Evolutionary conservation across 2,113 vertebrate species (phyloP).

Genomic region (Conger conger): DNA sequence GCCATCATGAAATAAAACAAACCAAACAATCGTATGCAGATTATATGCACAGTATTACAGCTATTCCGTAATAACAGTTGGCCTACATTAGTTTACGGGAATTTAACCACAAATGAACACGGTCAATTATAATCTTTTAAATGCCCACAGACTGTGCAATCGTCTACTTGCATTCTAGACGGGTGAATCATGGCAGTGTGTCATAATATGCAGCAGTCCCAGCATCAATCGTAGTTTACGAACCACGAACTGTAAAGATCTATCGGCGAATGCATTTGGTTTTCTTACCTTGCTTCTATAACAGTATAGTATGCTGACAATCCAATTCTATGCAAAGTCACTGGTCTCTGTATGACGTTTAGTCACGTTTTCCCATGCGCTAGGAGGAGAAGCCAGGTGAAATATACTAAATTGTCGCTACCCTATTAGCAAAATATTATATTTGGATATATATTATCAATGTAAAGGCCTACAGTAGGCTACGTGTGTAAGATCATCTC

Average conservation of each 20-base stretch:
- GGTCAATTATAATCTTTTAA: neutral
- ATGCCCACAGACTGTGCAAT: neutral
- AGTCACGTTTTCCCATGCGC: neutral
- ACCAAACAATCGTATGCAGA: neutral
- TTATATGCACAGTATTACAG: neutral
- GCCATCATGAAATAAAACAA: neutral
- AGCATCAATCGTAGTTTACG: neutral
- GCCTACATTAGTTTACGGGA: neutral
- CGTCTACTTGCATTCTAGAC: neutral
- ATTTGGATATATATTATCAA: neutral
- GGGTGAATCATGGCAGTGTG: neutral
- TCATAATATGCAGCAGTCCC: neutral
- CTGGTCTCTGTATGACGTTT: too few species aligned
- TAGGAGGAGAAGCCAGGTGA: neutral
- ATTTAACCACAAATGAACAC: neutral
- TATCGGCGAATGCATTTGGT: neutral
- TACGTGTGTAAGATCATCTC: neutral
- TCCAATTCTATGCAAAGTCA: neutral
- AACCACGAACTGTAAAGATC: neutral
- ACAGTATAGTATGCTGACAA: neutral
- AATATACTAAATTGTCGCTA: neutral
- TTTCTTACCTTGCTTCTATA: neutral
- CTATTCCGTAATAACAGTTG: neutral
- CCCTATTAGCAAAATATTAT: neutral
- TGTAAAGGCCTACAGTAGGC: neutral